Evolutionary conservation across 2,113 vertebrate species (phyloP).

Genomic region (Aleadryas rufinucha): DNA sequence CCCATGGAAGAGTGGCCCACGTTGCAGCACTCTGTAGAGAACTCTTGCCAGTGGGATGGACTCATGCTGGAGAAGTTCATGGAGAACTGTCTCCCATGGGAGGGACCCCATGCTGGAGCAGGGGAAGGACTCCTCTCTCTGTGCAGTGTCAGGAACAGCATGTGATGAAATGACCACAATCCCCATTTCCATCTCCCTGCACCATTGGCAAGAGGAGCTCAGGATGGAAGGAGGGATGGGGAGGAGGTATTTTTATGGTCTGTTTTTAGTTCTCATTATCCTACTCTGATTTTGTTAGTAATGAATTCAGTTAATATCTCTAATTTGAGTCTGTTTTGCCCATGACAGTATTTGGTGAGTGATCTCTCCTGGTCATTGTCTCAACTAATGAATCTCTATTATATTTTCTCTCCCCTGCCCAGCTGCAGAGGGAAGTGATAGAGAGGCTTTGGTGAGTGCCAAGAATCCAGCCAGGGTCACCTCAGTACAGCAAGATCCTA

Average conservation of each 20-base stretch:
- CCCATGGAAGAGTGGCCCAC: not conserved
- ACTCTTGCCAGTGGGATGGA: not conserved
- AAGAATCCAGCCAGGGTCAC: not conserved
- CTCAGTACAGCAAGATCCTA: not conserved
- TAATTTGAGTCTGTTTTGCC: not conserved
- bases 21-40: not conserved
- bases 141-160: not conserved
- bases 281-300: not conserved
- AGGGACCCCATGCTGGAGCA: not conserved
- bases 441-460: not conserved
- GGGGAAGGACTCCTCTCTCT: not conserved
- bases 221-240: not conserved
- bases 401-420: not conserved
- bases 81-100: not conserved
- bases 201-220: not conserved
- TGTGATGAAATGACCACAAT: not conserved
- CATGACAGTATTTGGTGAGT: not conserved
- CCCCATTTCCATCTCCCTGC: not conserved
- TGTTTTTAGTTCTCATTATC: not conserved
- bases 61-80: rapidly evolving
- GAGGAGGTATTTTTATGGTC: not conserved
- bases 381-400: not conserved
- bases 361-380: not conserved
- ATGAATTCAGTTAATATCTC: not conserved
- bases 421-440: not conserved